Conservation (phyloP, 2,888 invertebrate genomes). For the Drosophila rellima region DNA sequence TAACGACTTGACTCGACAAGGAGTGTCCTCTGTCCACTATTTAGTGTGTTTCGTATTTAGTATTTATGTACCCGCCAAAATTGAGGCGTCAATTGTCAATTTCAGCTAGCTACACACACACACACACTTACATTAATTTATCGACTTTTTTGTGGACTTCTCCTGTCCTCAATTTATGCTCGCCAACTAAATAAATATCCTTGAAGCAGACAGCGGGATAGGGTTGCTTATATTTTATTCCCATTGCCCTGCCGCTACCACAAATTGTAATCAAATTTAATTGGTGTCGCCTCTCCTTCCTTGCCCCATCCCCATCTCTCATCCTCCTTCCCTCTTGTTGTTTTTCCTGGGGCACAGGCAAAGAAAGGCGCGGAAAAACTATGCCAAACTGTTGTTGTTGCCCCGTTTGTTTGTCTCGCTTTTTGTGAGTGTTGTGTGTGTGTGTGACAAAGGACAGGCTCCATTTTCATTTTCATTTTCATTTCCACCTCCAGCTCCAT, state of each 20-base stretch:
- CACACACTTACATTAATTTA: constrained; percentile 37
- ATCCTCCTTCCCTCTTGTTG: background rate
- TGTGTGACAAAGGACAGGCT: constrained; percentile 24
- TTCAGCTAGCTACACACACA: constrained; percentile 4
- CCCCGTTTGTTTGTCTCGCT: background rate
- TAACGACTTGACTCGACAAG: constrained; percentile 35
- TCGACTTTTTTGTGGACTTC: constrained; percentile 38
- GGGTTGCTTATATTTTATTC: constrained; percentile 57
- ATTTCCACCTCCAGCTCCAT: background rate
- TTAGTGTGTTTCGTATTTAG: constrained; percentile 7
- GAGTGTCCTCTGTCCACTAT: constrained; percentile 41
- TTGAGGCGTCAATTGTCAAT: constrained; percentile 56
- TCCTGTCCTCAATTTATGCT: background rate
- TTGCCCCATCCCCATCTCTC: background rate
- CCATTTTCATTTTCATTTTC: constrained; percentile 25
- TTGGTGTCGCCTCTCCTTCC: constrained; percentile 49
- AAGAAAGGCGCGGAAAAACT: constrained; percentile 59
- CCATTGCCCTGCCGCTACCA: constrained; percentile 27
- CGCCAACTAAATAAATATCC: constrained; percentile 57
- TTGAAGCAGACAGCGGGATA: constrained; percentile 44
- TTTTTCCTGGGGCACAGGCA: constrained; percentile 2
- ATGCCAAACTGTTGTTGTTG: constrained; percentile 36
- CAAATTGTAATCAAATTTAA: constrained; percentile 80
- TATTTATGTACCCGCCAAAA: constrained; percentile 15
- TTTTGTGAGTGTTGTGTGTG: constrained; percentile 1